Evolutionary conservation across 1,140 invertebrate genomes (phyloP), one percentile per base, ranked within the genome.

Genomic region (Ooceraea biroi): DNA sequence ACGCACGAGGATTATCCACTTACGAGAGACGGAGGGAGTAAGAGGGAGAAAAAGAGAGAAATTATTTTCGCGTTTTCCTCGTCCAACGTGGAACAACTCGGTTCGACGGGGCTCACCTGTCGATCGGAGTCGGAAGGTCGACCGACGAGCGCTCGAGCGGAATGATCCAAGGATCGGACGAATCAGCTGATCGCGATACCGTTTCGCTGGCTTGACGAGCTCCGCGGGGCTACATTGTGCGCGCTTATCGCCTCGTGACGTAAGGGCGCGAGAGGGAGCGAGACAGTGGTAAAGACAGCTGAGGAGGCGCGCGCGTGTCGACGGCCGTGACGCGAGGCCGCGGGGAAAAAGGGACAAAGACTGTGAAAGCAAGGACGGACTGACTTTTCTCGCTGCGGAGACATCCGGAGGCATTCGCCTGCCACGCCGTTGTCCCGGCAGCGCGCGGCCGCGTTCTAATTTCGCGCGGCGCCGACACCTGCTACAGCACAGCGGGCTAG

Each of bases 171-270:
- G 55, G 55, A 48, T 74, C 14, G n/a, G 58, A 77, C 71, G 72
- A 48, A 44, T 72, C 87, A 88, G 87, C 87, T 88, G 87, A 88
- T 88, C 83, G 83, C 60, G 57, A 82, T 82, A 85, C 58, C 36
- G 85, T 87, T 55, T 83, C 50, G 60, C 57, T 74, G 73, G 74
- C 83, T 87, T 77, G 63, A 85, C 69, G 61, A 69, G 74, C 85
- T 87, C 60, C 69, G 83, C 65, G 74, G 72, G 14, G 48, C 11
- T 48, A 46, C 68, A 27, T 71, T 58, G 52, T 22, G 65, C 22
- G 52, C 19, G n/a, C 19, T 41, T 76, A 61, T 76, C 58, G 25
- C 22, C n/a, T 71, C 65, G 65, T 71, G 41, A 80, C 68, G 69
- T 46, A 30, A 14, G 41, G 1, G 8, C 22, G 14, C 14, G 10